A percentile compares a stretch with the other conserved stretches of the same genome.
Conservation (phyloP, 2,888 invertebrate species). For the Congeria kusceri region DNA sequence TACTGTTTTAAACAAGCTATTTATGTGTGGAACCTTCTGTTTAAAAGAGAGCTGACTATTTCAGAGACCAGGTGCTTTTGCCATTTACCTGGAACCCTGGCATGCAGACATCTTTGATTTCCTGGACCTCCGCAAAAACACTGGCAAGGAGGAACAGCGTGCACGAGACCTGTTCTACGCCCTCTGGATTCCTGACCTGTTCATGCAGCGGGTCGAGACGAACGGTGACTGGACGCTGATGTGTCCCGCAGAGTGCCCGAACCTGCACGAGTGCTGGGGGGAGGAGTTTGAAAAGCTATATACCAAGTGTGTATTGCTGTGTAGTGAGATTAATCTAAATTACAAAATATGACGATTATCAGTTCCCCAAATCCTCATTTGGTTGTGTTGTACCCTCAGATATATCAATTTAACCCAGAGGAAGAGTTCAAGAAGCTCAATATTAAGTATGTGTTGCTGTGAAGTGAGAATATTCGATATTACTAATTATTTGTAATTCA, state of each 20-base stretch:
- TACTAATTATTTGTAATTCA: no score
- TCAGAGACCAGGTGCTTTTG: slow-evolving; percentile 97
- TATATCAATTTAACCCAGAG: no score
- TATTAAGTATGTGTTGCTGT: no score
- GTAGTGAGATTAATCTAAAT: no score
- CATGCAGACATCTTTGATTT: slow-evolving; percentile 99
- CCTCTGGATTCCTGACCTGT: slow-evolving; percentile 98
- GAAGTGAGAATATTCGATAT: no score
- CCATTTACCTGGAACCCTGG: slow-evolving; percentile 99
- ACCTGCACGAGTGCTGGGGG: slow-evolving; percentile 96
- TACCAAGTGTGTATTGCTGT: slow-evolving; percentile 87
- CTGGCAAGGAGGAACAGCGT: slow-evolving; percentile 96
- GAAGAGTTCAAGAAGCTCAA: no score
- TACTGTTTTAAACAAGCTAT: no score
- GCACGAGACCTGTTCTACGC: slow-evolving; percentile 98
- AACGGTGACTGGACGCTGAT: slow-evolving; percentile 96
- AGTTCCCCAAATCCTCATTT: no score
- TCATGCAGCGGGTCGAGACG: slow-evolving; percentile 94
- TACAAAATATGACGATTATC: no score
- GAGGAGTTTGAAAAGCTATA: slow-evolving; percentile 97
- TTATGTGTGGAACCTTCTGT: no score
- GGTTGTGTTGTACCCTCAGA: no score
- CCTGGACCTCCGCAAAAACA: slow-evolving; percentile 97
- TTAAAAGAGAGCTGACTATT: no score
- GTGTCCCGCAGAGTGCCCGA: slow-evolving; percentile 98